These are phyloP conservation scores for Colostygia pectinataria DNA, from an alignment of 2,888 invertebrate genomes.

Conservation along the genomic window DNA sequence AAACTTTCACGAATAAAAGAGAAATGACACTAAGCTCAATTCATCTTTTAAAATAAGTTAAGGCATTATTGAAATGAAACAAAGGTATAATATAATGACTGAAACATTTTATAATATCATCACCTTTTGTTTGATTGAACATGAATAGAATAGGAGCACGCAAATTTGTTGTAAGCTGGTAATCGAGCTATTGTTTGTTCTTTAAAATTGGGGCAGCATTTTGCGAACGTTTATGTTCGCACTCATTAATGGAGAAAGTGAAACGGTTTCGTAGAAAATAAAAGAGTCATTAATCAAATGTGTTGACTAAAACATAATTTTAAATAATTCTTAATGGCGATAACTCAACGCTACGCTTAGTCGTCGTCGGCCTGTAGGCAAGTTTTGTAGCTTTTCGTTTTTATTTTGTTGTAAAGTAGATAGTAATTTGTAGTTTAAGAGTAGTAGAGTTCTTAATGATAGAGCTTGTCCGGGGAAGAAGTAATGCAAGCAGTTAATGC, in stretches of 20 bases:
- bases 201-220: slow-evolving; percentile 10
- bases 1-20: not conserved
- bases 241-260: slow-evolving; percentile 4
- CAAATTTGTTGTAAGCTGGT: slow-evolving; percentile 18
- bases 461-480: too few species aligned
- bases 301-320: not conserved
- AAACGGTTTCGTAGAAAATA: slow-evolving; percentile 9
- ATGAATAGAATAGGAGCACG: slow-evolving; percentile 19
- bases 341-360: not conserved
- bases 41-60: slow-evolving; percentile 3
- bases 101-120: slow-evolving; percentile 24
- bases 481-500: too few species aligned
- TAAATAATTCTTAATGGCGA: not conserved
- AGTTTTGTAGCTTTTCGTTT: not conserved
- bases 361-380: not conserved
- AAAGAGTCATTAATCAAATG: slow-evolving; percentile 8
- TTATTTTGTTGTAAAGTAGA: not conserved
- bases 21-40: slow-evolving; percentile 2
- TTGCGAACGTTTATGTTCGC: slow-evolving; percentile 10
- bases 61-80: slow-evolving; percentile 16
- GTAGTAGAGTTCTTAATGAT: too few species aligned
- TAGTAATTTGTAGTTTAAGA: too few species aligned
- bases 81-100: slow-evolving; percentile 23
- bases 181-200: slow-evolving; percentile 21
- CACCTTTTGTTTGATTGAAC: slow-evolving; percentile 23